These are phyloP conservation scores for Tamias sibiricus DNA, from an alignment of 2,113 vertebrate species.

Conservation along the genomic window DNA sequence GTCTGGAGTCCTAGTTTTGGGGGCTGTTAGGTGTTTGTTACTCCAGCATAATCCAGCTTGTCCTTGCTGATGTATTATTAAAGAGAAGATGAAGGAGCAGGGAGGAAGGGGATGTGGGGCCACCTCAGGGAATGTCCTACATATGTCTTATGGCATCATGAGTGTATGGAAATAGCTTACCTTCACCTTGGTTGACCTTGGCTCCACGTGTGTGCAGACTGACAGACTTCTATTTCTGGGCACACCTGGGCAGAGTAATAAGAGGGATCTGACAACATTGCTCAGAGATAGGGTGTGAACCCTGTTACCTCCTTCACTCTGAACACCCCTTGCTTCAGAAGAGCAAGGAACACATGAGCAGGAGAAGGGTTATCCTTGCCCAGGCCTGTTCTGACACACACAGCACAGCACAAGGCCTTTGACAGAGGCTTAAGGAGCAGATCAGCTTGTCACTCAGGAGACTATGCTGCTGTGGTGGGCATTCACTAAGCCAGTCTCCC, in stretches of 20 bases:
- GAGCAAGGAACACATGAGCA: not conserved
- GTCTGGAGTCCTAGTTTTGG: not conserved
- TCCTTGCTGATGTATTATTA: not conserved
- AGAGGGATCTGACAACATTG: not conserved
- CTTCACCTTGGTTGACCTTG: not conserved
- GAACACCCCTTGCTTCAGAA: not conserved
- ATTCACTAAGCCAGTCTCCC: not conserved
- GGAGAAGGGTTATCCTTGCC: not conserved
- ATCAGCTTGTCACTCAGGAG: not conserved
- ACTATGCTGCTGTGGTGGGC: too few species aligned
- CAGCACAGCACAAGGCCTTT: not conserved
- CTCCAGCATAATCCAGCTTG: not conserved
- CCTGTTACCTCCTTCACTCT: not conserved
- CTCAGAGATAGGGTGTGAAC: not conserved
- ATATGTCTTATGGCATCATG: not conserved
- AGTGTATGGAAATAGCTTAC: accelerated
- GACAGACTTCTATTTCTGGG: not conserved
- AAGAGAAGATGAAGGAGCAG: not conserved
- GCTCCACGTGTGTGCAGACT: not conserved
- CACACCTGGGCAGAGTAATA: not conserved
- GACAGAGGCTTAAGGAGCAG: not conserved
- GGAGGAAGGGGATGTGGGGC: too few species aligned
- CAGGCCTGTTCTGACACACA: not conserved
- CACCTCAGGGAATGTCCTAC: not conserved
- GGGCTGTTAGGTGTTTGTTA: not conserved